Percentiles rank a stretch among this genome's conserved stretches.
These are phyloP conservation scores for Alces alces DNA, from an alignment of 2,113 vertebrate species.

Conservation along the genomic window DNA sequence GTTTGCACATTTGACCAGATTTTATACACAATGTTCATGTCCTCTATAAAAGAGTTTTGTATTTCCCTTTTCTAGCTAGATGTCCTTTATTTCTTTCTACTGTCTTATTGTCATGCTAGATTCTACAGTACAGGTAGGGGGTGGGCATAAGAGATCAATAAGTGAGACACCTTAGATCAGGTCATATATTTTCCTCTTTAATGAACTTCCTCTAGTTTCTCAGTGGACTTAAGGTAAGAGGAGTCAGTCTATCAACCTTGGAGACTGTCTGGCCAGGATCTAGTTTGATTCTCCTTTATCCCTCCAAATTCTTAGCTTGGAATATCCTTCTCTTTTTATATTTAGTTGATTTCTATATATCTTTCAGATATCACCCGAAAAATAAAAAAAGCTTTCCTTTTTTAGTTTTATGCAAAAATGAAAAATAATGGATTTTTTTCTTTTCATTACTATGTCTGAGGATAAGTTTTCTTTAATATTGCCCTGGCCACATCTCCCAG, in stretches of 20 bases:
- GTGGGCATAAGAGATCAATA: neutral
- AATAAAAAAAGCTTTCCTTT: neutral
- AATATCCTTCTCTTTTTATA: neutral
- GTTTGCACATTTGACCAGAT: neutral
- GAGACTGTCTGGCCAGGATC: too few species aligned
- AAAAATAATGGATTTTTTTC: neutral
- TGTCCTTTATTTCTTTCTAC: neutral
- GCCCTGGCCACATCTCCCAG: neutral
- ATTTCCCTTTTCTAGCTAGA: neutral
- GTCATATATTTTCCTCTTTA: neutral
- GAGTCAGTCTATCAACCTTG: accelerated
- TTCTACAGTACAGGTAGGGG: neutral
- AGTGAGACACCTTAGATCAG: neutral
- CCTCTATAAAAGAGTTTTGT: neutral
- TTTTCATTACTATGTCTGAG: neutral
- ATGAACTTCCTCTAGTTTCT: neutral
- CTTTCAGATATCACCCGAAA: neutral
- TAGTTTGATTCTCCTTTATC: neutral
- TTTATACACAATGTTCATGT: neutral
- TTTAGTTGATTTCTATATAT: neutral
- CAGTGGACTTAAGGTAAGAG: neutral
- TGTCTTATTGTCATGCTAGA: too few species aligned
- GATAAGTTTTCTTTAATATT: neutral
- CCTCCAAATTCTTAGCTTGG: neutral
- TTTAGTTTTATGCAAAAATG: neutral